phyloP scores from a whole-genome alignment of 2,797 vertebrate species.

The Poecilia gillii region DNA sequence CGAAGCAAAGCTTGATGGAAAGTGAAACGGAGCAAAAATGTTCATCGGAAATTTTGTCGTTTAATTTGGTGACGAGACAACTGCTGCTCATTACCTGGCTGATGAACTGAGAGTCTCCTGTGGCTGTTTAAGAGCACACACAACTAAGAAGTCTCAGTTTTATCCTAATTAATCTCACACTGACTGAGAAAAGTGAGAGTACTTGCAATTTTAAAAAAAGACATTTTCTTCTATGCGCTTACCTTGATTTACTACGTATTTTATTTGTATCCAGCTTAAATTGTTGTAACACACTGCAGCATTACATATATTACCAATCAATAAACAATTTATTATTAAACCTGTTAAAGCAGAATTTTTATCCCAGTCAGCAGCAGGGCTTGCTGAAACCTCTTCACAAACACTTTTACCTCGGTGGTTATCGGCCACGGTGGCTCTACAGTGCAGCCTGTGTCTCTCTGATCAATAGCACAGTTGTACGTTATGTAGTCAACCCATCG shows the following conservation, averaged over 20 bases:
- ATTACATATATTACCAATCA: slow-evolving; percentile 6
- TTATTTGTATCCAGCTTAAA: slow-evolving; percentile 1
- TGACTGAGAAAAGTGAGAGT: not conserved
- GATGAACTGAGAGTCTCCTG: slow-evolving; percentile 17
- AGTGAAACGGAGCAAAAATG: slow-evolving; percentile 10
- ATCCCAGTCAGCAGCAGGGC: slow-evolving; percentile 10
- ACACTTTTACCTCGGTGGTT: slow-evolving; percentile 17
- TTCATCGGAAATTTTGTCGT: slow-evolving; percentile 40
- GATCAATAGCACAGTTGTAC: slow-evolving; percentile 25
- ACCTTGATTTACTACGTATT: slow-evolving; percentile 3
- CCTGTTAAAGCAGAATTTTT: not conserved
- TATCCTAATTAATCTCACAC: slow-evolving; percentile 18
- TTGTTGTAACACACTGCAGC: not conserved
- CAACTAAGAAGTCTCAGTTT: slow-evolving; percentile 11
- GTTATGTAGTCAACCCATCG: not conserved
- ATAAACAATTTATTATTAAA: slow-evolving; percentile 10
- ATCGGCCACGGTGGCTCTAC: slow-evolving; percentile 8
- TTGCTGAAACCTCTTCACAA: slow-evolving; percentile 21
- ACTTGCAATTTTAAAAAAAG: not conserved
- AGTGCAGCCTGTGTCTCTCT: slow-evolving; percentile 15
- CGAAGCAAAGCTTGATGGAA: slow-evolving; percentile 8
- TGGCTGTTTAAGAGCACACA: not conserved
- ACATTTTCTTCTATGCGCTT: not conserved
- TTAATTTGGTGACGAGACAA: slow-evolving; percentile 57
- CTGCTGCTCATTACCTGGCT: slow-evolving; percentile 57